Conservation (phyloP, 2,797 vertebrate species). For the Erithacus rubecula region DNA sequence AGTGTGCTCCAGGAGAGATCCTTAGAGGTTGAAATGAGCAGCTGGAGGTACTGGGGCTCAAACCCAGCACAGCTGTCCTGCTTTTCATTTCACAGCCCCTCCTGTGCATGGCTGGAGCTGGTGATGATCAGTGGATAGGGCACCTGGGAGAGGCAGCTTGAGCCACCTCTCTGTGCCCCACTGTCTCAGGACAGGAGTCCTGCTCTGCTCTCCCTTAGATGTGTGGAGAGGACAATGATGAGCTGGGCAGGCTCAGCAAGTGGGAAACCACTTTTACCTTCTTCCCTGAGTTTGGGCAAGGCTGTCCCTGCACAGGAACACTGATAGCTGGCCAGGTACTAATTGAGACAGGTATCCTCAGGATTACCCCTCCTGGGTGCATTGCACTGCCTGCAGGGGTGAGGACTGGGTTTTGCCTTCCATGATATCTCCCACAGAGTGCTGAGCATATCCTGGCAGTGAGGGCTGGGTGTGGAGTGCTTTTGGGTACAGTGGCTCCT, state of each 20-base stretch:
- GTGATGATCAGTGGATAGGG: not conserved
- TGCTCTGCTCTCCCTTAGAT: not conserved
- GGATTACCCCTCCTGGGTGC: not conserved
- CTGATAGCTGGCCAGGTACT: not conserved
- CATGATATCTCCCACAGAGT: not conserved
- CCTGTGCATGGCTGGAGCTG: not conserved
- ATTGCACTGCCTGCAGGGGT: not conserved
- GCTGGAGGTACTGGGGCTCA: not conserved
- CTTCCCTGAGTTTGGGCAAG: not conserved
- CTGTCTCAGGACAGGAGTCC: not conserved
- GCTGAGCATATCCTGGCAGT: not conserved
- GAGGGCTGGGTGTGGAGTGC: not conserved
- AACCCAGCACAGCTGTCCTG: not conserved
- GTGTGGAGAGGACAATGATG: not conserved
- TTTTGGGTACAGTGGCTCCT: accelerated
- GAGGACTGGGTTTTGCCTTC: not conserved
- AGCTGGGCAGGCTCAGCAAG: not conserved
- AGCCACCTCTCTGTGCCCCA: not conserved
- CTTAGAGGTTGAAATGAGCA: not conserved
- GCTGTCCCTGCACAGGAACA: not conserved
- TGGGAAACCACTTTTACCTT: not conserved
- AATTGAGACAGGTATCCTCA: not conserved
- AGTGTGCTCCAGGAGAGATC: not conserved
- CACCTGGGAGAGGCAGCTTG: not conserved
- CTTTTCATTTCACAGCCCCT: not conserved